phyloP scores from a whole-genome alignment of 2,113 vertebrate species.

The Triplophysa dalaica region DNA sequence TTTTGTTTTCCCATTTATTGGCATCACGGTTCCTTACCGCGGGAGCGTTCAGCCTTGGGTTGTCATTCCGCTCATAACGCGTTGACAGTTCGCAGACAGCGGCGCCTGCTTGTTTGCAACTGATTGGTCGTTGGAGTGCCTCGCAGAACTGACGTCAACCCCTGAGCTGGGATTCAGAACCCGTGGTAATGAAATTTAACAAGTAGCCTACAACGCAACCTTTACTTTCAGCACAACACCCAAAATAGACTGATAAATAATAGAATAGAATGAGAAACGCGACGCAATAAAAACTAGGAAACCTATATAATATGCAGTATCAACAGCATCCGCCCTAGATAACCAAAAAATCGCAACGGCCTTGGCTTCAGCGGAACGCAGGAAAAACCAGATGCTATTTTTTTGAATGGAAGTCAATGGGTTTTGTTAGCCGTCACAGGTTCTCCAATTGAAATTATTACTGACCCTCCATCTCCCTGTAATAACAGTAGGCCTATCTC shows the following conservation, averaged over 20 bases:
- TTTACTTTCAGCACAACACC: background rate
- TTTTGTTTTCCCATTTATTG: background rate
- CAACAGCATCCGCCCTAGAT: background rate
- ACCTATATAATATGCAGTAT: background rate
- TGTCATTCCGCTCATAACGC: constrained; percentile 42
- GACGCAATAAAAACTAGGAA: background rate
- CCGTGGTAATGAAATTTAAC: background rate
- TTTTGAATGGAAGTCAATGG: too few species aligned
- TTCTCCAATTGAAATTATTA: too few species aligned
- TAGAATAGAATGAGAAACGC: background rate
- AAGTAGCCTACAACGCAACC: background rate
- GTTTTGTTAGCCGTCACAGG: too few species aligned
- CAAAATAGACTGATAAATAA: background rate
- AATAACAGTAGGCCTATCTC: too few species aligned
- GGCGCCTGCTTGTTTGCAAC: constrained; percentile 37
- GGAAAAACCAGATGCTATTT: too few species aligned
- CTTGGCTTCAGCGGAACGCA: too few species aligned
- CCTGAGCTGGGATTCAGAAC: constrained; percentile 26
- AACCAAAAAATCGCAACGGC: too few species aligned
- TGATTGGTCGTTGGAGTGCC: constrained; percentile 48
- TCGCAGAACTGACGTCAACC: constrained; percentile 51
- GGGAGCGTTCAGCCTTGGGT: constrained; percentile 35
- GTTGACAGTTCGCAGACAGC: constrained; percentile 49
- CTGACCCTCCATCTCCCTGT: too few species aligned
- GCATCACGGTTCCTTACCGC: constrained; percentile 9